A percentile compares a stretch with the other conserved stretches of the same genome.
Conservation (phyloP, 2,797 vertebrate genomes). For the Margarornis squamiger region DNA sequence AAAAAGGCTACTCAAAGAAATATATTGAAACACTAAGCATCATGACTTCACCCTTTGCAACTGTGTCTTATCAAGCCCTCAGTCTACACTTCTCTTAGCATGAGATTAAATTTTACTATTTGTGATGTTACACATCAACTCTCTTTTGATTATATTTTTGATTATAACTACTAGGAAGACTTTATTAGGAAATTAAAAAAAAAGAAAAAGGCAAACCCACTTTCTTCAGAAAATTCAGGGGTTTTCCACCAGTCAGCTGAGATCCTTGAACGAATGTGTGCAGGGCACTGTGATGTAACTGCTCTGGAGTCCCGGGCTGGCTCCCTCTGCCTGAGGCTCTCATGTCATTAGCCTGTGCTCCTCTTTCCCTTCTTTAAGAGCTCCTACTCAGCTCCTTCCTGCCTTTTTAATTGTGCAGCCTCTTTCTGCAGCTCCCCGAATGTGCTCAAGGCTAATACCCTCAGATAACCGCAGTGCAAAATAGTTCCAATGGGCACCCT, state of each 20-base stretch:
- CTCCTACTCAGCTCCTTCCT: background rate
- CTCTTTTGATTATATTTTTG: background rate
- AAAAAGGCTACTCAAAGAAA: background rate
- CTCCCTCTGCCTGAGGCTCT: slow-evolving; percentile 22
- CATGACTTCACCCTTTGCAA: background rate
- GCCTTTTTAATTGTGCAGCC: slow-evolving; percentile 26
- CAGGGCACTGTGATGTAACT: background rate
- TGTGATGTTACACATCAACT: background rate
- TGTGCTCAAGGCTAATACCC: slow-evolving; percentile 42
- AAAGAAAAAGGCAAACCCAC: accelerated
- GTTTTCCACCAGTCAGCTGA: background rate
- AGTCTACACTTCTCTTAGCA: background rate
- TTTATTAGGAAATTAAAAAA: background rate
- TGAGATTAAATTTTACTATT: background rate
- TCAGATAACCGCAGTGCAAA: background rate
- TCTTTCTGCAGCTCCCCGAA: background rate
- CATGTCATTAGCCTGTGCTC: background rate
- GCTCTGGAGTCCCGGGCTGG: background rate
- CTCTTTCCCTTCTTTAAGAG: background rate
- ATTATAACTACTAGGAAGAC: background rate
- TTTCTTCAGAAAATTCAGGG: background rate
- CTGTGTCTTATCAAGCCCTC: background rate
- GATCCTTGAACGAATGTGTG: background rate
- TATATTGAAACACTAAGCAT: background rate
- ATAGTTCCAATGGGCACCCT: slow-evolving; percentile 47